Evolutionary conservation across 1,140 invertebrate species (phyloP).

Genomic region (Drosophila tsacasi): DNA sequence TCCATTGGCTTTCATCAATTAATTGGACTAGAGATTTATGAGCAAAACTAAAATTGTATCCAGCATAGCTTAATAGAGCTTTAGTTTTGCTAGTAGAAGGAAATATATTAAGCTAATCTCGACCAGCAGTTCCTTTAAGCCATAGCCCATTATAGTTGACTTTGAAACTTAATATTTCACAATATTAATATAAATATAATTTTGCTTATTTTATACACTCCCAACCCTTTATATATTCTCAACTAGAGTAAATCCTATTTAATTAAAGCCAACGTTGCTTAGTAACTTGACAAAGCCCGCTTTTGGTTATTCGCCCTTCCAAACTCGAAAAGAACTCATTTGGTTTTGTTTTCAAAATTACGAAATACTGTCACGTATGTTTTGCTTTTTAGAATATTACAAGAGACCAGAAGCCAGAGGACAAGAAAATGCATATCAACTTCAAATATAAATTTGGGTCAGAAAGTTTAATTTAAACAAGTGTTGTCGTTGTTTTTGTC

Average conservation of each 20-base stretch:
- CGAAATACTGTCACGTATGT: slow-evolving; percentile 81
- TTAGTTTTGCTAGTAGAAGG: neutral
- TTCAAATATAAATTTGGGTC: slow-evolving; percentile 82
- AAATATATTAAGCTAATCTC: neutral
- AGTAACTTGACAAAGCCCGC: neutral
- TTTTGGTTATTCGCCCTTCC: neutral
- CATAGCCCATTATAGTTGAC: neutral
- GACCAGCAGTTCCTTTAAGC: neutral
- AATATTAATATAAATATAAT: neutral
- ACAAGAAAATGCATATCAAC: slow-evolving; percentile 72
- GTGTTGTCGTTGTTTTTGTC: slow-evolving; percentile 38
- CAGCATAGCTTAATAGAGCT: neutral
- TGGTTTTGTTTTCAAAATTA: slow-evolving; percentile 60
- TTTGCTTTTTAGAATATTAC: slow-evolving; percentile 80
- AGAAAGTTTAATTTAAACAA: slow-evolving; percentile 82
- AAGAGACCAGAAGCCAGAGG: slow-evolving; percentile 31
- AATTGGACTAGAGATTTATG: slow-evolving; percentile 22
- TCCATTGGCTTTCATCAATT: slow-evolving; percentile 37
- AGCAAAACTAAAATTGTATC: slow-evolving; percentile 15
- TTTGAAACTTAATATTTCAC: neutral
- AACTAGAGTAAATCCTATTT: slow-evolving; percentile 52
- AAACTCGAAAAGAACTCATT: slow-evolving; percentile 64
- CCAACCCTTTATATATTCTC: neutral
- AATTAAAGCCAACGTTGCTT: slow-evolving; percentile 54
- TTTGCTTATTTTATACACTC: neutral